These are phyloP conservation scores for Diadema setosum DNA, from an alignment of 35 echinoderm and acorn worm species.

Conservation along the genomic window DNA sequence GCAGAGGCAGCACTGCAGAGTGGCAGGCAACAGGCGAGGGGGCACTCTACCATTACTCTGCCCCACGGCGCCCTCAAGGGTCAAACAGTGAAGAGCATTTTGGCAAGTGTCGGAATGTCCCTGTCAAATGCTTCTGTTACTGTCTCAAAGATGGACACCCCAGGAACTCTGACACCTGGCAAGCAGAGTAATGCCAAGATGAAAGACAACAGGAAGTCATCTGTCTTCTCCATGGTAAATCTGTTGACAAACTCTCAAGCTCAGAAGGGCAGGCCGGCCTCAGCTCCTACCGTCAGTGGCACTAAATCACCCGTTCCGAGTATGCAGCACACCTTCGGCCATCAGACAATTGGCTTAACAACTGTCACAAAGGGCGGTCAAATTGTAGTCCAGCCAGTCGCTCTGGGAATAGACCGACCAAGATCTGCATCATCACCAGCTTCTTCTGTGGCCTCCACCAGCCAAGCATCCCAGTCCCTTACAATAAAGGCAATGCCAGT, in stretches of 20 bases:
- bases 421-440: neutral
- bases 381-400: conserved; percentile 1
- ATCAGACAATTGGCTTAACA: conserved; percentile 4
- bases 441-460: neutral
- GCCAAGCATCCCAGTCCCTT: neutral
- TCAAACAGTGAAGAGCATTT: conserved; percentile 58
- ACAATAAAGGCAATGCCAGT: neutral
- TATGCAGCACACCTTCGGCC: neutral
- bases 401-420: neutral
- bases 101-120: conserved; percentile 40
- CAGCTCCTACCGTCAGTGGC: neutral
- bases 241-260: neutral
- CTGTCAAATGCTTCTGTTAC: neutral
- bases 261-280: neutral
- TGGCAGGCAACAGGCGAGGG: conserved; percentile 29
- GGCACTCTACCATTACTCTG: conserved; percentile 49
- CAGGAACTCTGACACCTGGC: neutral
- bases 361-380: conserved; percentile 4
- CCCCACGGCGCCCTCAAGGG: conserved; percentile 53
- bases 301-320: conserved; percentile 7
- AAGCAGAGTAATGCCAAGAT: neutral
- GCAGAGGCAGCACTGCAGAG: conserved; percentile 13
- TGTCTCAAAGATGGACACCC: neutral
- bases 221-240: neutral
- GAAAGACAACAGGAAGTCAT: neutral